Evolutionary conservation across 2,797 vertebrate species (phyloP).

Genomic region (Aldrovandia affinis): DNA sequence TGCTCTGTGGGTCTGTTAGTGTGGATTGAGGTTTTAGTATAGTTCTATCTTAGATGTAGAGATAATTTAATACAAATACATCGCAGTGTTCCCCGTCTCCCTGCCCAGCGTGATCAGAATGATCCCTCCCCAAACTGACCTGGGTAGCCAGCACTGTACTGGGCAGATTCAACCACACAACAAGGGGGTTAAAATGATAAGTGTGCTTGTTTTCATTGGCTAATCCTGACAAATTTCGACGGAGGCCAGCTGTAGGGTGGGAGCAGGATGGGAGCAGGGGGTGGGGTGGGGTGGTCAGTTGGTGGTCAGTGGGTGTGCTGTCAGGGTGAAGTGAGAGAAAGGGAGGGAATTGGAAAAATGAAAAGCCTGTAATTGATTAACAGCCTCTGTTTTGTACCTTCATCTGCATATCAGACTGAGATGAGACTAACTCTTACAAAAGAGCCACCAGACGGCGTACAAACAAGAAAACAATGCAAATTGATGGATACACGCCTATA

Average conservation of each 20-base stretch:
- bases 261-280: background rate
- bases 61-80: constrained; percentile 53
- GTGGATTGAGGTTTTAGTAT: constrained; percentile 83
- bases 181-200: no score
- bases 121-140: background rate
- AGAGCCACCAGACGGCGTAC: background rate
- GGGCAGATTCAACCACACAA: no score
- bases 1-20: constrained; percentile 88
- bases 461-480: background rate
- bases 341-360: no score
- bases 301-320: no score
- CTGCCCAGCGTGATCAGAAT: no score
- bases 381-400: no score
- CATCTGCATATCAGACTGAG: background rate
- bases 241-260: constrained; percentile 22
- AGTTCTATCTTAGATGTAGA: constrained; percentile 75
- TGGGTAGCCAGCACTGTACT: no score
- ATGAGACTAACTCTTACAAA: background rate
- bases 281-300: no score
- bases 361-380: no score
- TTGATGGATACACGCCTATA: background rate
- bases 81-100: constrained; percentile 33
- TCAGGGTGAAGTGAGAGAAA: no score
- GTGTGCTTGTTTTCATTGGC: no score
- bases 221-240: no score